Percentiles rank a stretch among this genome's conserved stretches.
Conservation (phyloP, 2,797 vertebrate species). For the Harpagifer antarcticus region DNA sequence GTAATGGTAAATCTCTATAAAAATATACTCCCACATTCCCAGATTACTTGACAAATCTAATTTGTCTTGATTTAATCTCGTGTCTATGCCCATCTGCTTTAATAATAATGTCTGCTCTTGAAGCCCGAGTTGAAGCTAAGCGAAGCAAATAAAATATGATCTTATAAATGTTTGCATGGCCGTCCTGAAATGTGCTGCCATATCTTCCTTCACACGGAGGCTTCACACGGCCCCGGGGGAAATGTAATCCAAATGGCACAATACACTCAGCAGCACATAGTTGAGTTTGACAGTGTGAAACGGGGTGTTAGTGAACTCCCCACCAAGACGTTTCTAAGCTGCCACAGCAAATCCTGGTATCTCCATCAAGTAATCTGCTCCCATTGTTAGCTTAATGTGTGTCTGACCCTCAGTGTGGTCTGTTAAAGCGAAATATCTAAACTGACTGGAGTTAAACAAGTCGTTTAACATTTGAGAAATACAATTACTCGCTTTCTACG, state of each 20-base stretch:
- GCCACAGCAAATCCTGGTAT: constrained; percentile 42
- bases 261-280: constrained; percentile 59
- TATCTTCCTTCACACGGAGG: constrained; percentile 49
- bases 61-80: constrained; percentile 19
- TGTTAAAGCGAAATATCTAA: constrained; percentile 1
- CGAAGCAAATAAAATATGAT: constrained; percentile 48
- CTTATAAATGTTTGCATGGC: constrained; percentile 50
- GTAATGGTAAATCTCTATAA: constrained; percentile 11
- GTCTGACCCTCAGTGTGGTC: constrained; percentile 14
- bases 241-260: constrained; percentile 71
- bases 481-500: background rate
- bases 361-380: constrained; percentile 29
- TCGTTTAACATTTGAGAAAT: background rate
- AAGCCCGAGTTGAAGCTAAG: constrained; percentile 7
- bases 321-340: constrained; percentile 57
- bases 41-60: constrained; percentile 15
- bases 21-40: background rate
- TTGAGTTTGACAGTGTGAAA: constrained; percentile 71
- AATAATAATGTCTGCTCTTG: constrained; percentile 6
- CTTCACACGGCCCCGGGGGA: constrained; percentile 54
- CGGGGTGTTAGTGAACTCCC: constrained; percentile 52
- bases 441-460: background rate
- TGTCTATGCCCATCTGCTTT: background rate
- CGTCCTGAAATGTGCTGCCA: constrained; percentile 49
- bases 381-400: constrained; percentile 14